A percentile compares a stretch with the other conserved stretches of the same genome.
phyloP scores from a whole-genome alignment of 1,140 invertebrate species.

The Scaptodrosophila lebanonensis region DNA sequence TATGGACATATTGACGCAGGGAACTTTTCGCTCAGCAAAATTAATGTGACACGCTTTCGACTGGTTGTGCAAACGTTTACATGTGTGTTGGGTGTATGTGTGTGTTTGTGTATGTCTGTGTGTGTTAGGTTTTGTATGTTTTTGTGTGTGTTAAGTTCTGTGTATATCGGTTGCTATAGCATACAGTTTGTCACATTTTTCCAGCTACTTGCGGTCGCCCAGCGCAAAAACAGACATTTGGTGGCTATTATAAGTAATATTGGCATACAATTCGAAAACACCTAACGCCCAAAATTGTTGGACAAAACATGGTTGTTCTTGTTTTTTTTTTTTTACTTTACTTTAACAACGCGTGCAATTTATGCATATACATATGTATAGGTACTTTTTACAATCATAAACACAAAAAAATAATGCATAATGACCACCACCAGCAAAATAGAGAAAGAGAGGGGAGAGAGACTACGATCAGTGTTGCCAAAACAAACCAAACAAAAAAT shows the following conservation, averaged over 20 bases:
- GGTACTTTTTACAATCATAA: neutral
- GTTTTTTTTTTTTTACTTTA: slow-evolving; percentile 29
- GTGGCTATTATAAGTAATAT: slow-evolving; percentile 35
- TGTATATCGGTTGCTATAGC: neutral
- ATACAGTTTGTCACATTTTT: slow-evolving; percentile 12
- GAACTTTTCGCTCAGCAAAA: slow-evolving; percentile 77
- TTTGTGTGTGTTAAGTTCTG: neutral
- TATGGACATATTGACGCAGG: slow-evolving; percentile 54
- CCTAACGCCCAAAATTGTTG: slow-evolving; percentile 43
- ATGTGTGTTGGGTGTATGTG: slow-evolving; percentile 17
- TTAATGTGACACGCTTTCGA: slow-evolving; percentile 77
- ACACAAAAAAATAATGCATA: neutral
- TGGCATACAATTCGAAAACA: slow-evolving; percentile 31
- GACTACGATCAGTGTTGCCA: slow-evolving; percentile 1
- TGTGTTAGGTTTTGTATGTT: neutral
- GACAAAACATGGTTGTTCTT: slow-evolving; percentile 27
- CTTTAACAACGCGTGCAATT: slow-evolving; percentile 48
- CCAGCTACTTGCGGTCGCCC: slow-evolving; percentile 76
- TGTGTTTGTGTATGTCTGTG: slow-evolving; percentile 12
- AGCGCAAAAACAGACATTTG: slow-evolving; percentile 65
- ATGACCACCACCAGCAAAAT: neutral
- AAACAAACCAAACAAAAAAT: neutral
- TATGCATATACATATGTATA: slow-evolving; percentile 14
- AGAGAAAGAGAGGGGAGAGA: neutral
- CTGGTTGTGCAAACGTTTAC: slow-evolving; percentile 53